Percentiles rank a stretch among this genome's conserved stretches.
Conservation (phyloP, 2,797 vertebrate species). For the Echiichthys vipera region DNA sequence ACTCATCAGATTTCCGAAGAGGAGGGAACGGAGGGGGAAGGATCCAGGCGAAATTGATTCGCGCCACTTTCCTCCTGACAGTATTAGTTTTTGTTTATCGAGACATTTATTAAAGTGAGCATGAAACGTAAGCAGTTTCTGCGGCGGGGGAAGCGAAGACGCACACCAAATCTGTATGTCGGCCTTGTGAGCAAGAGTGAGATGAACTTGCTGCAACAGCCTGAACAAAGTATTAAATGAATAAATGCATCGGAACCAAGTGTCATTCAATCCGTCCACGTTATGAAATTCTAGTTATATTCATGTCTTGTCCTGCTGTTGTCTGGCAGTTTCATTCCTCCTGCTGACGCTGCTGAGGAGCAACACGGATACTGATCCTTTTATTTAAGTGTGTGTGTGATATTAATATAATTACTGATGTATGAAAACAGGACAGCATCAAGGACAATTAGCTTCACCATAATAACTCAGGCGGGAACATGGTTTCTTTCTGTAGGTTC, state of each 20-base stretch:
- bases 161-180: conserved; percentile 32
- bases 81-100: conserved; percentile 64
- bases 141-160: conserved; percentile 22
- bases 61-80: conserved; percentile 56
- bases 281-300: conserved; percentile 43
- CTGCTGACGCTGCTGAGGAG: not conserved
- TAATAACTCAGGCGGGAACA: no score
- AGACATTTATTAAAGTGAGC: conserved; percentile 66
- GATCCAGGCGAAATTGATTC: conserved; percentile 47
- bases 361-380: not conserved
- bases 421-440: not conserved
- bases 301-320: conserved; percentile 24
- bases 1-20: conserved; percentile 20
- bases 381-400: not conserved
- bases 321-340: conserved; percentile 16
- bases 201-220: conserved; percentile 58
- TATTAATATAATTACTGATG: not conserved
- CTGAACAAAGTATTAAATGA: conserved; percentile 75
- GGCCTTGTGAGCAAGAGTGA: conserved; percentile 15
- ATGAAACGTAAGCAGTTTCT: conserved; percentile 73
- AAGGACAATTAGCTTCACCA: not conserved
- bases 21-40: not conserved
- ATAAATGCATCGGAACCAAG: conserved; percentile 79
- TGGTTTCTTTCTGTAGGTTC: not conserved
- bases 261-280: conserved; percentile 52